Percentiles rank a stretch among this genome's conserved stretches.
Evolutionary conservation across 2,888 invertebrate genomes (phyloP).

Genomic region (Psococerastis gibbosa): DNA sequence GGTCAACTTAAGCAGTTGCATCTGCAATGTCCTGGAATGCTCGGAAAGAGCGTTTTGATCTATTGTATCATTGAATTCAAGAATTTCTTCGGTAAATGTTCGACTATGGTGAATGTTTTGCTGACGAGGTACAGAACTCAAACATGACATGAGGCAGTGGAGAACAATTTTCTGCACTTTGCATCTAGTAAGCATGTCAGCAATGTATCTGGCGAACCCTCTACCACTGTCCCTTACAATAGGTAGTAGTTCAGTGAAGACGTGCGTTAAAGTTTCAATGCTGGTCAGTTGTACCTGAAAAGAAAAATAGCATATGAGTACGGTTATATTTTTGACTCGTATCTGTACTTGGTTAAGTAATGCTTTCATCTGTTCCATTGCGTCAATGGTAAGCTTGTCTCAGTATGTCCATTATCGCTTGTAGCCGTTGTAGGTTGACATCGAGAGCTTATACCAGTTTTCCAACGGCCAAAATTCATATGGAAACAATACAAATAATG

Average conservation of each 20-base stretch:
- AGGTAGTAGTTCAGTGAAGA: conserved; percentile 49
- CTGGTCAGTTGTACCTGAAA: conserved; percentile 51
- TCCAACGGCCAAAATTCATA: no score
- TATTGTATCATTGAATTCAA: conserved; percentile 56
- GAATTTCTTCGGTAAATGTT: conserved; percentile 54
- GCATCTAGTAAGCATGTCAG: conserved; percentile 50
- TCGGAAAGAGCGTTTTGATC: conserved; percentile 31
- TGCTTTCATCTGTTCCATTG: no score
- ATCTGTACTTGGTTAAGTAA: no score
- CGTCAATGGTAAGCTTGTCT: no score
- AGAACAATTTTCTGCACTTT: conserved; percentile 69
- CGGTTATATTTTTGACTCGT: no score
- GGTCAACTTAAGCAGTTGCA: conserved; percentile 43
- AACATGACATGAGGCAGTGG: conserved; percentile 60
- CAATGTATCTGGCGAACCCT: conserved; percentile 56
- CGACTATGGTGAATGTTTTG: conserved; percentile 17
- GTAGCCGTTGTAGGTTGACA: no score
- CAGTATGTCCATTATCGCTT: no score
- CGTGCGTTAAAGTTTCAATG: conserved; percentile 48
- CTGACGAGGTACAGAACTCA: conserved; percentile 27
- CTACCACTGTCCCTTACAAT: conserved; percentile 59
- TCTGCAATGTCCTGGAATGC: conserved; percentile 48
- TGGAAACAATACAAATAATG: no score
- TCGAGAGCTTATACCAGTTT: no score
- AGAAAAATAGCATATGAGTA: conserved; percentile 11